Conservation (phyloP, 2,113 vertebrate genomes). For the Chaetodon auriga region DNA sequence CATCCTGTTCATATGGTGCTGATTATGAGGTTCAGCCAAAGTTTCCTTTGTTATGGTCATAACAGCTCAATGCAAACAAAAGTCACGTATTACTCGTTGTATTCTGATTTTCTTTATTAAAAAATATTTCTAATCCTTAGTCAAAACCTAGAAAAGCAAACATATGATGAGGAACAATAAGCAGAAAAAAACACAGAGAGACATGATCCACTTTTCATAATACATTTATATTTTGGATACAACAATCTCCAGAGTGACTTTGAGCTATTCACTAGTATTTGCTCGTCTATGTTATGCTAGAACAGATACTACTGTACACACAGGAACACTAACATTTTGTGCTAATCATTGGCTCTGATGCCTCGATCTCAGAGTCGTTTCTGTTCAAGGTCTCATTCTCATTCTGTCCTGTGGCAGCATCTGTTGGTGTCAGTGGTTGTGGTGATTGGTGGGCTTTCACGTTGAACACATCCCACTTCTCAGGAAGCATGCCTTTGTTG, state of each 20-base stretch:
- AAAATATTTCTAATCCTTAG: no score
- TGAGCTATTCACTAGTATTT: background rate
- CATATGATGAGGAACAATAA: no score
- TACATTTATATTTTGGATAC: no score
- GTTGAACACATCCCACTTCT: conserved; percentile 77
- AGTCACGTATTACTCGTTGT: no score
- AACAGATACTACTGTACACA: background rate
- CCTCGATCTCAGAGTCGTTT: background rate
- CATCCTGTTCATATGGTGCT: no score
- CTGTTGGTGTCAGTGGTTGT: background rate
- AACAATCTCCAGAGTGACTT: no score
- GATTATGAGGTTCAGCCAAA: no score
- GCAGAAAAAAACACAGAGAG: no score
- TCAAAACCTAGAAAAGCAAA: no score
- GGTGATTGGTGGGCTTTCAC: background rate
- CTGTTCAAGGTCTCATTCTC: background rate
- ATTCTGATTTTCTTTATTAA: no score
- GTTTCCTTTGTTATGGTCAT: no score
- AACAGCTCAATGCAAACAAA: no score
- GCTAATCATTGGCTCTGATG: conserved; percentile 26
- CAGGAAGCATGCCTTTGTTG: conserved; percentile 73
- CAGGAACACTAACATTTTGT: background rate
- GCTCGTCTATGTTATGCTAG: background rate
- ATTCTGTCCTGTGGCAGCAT: background rate
- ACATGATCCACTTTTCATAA: background rate